phyloP scores from a whole-genome alignment of 2,113 vertebrate genomes.

The Sander lucioperca region DNA sequence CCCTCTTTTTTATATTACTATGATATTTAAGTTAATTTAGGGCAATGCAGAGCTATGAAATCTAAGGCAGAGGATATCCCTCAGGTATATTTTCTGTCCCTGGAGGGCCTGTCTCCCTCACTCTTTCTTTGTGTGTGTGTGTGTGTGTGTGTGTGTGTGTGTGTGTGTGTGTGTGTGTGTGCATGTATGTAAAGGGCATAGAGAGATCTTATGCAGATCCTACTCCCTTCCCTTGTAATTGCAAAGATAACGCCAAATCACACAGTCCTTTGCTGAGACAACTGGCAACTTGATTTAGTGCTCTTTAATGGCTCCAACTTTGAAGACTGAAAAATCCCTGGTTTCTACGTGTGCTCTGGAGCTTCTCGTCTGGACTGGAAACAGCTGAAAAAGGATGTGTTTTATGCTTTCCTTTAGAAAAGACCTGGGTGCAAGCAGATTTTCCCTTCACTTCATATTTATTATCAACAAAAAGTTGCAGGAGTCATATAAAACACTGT shows the following conservation, averaged over 20 bases:
- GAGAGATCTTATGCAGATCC: slow-evolving; percentile 78
- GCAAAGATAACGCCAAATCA: slow-evolving; percentile 81
- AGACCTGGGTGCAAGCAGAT: neutral
- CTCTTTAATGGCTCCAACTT: slow-evolving; percentile 79
- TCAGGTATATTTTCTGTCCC: slow-evolving; percentile 58
- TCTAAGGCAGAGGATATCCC: slow-evolving; percentile 68
- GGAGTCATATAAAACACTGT: neutral
- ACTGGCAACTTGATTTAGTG: slow-evolving; percentile 79
- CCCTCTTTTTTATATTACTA: slow-evolving; percentile 28
- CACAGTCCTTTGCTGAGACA: slow-evolving; percentile 75
- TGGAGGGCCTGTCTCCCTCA: slow-evolving; percentile 51
- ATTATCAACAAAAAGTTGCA: neutral
- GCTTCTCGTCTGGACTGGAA: slow-evolving; percentile 24
- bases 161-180: slow-evolving; percentile 30
- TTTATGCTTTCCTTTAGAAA: neutral
- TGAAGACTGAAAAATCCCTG: slow-evolving; percentile 74
- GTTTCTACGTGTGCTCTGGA: slow-evolving; percentile 56
- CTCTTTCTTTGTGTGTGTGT: slow-evolving; percentile 24
- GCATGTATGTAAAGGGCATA: slow-evolving; percentile 64
- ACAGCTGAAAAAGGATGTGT: slow-evolving; percentile 30
- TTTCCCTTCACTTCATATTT: neutral
- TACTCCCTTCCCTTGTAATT: slow-evolving; percentile 78
- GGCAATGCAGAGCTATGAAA: slow-evolving; percentile 69
- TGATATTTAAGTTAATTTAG: slow-evolving; percentile 67
- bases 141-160: slow-evolving; percentile 10